Evolutionary conservation across 2,113 vertebrate species (phyloP).

Genomic region (Barbus barbus): DNA sequence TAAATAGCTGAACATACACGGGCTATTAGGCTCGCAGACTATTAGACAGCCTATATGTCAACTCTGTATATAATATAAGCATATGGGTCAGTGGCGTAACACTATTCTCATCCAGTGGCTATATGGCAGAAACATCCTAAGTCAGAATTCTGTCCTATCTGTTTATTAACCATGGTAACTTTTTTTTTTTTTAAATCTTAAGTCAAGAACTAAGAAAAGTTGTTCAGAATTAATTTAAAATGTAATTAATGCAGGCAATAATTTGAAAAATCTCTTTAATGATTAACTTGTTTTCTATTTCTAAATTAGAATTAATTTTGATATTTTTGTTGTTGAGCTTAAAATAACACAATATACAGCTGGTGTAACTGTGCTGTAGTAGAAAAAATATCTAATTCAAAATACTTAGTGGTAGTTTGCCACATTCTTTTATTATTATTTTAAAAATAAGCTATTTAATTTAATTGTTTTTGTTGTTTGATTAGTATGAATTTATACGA

Average conservation of each 20-base stretch:
- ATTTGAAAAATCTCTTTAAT: neutral
- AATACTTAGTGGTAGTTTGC: neutral
- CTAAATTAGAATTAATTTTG: neutral
- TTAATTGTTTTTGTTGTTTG: too few relatives aligned
- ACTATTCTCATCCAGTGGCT: neutral
- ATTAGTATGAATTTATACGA: too few relatives aligned
- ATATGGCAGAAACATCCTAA: neutral
- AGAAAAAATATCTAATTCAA: neutral
- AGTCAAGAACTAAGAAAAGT: too few relatives aligned
- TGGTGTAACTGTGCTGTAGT: neutral
- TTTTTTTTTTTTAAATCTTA: too few relatives aligned
- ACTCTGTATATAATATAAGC: constrained; percentile 4
- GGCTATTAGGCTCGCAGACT: neutral
- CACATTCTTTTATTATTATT: neutral
- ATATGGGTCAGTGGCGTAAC: neutral
- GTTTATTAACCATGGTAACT: neutral
- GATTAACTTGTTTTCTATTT: neutral
- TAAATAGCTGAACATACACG: neutral
- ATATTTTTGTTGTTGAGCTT: neutral
- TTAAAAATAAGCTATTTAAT: neutral
- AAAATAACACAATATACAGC: neutral
- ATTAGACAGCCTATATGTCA: constrained; percentile 6
- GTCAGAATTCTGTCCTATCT: neutral
- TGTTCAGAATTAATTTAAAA: neutral
- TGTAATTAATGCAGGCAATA: neutral